Evolutionary conservation across 2,113 vertebrate genomes (phyloP).

Genomic region (Xiphias gladius): DNA sequence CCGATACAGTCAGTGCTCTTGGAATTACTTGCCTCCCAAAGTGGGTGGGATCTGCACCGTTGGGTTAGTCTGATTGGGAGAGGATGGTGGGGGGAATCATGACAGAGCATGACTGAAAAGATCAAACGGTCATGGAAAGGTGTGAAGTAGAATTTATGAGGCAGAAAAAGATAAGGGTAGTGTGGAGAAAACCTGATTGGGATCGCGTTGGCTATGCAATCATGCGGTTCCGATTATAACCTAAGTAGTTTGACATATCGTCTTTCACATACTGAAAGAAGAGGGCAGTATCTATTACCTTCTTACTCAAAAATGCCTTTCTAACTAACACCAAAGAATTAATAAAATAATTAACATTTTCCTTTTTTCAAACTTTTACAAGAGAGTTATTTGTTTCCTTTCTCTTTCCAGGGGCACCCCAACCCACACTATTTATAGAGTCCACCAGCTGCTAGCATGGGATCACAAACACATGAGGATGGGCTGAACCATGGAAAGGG

Average conservation of each 20-base stretch:
- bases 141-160: constrained; percentile 12
- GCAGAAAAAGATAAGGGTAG: neutral
- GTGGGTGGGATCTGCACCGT: neutral
- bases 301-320: neutral
- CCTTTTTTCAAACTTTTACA: neutral
- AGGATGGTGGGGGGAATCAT: neutral
- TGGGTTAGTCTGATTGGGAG: neutral
- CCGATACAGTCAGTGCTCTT: neutral
- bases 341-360: neutral
- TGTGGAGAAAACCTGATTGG: neutral
- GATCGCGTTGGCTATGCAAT: neutral
- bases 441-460: constrained; percentile 72
- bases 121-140: neutral
- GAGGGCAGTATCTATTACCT: neutral
- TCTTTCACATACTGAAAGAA: neutral
- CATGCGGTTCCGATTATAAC: neutral
- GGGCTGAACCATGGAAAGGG: constrained; percentile 71
- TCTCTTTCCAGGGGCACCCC: constrained; percentile 37
- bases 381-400: constrained; percentile 30
- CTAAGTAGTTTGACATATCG: neutral
- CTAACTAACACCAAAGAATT: neutral
- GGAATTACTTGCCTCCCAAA: neutral
- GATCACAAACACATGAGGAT: constrained; percentile 68
- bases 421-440: constrained; percentile 70
- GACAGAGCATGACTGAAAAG: neutral